Evolutionary conservation across 2,113 vertebrate genomes (phyloP).

Genomic region (Ceratotherium simum): DNA sequence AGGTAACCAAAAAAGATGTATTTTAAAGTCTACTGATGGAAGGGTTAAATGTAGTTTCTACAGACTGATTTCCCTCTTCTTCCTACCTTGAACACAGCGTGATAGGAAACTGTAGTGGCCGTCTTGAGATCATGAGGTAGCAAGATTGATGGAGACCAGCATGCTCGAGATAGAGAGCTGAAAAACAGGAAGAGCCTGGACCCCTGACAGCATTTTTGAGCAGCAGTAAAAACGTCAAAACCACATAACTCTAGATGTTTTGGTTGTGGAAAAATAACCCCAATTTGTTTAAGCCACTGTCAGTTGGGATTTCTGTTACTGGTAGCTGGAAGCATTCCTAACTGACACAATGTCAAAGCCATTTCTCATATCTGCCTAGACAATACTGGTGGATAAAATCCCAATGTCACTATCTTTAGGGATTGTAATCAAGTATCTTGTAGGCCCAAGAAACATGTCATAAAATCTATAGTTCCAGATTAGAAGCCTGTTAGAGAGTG

Average conservation of each 20-base stretch:
- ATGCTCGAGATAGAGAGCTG: background rate
- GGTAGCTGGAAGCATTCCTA: background rate
- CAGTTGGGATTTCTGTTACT: background rate
- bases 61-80: background rate
- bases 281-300: constrained; percentile 16
- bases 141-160: background rate
- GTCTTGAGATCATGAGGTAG: background rate
- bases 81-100: background rate
- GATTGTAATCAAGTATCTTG: background rate
- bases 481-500: background rate
- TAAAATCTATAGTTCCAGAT: constrained; percentile 13
- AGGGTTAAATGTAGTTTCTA: background rate
- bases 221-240: background rate
- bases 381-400: background rate
- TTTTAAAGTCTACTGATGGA: background rate
- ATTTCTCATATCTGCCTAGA: background rate
- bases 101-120: background rate
- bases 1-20: background rate
- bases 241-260: background rate
- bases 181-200: background rate
- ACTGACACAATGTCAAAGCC: background rate
- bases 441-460: background rate
- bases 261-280: background rate
- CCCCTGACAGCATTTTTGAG: background rate
- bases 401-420: background rate